Evolutionary conservation across 2,888 invertebrate genomes (phyloP), one percentile per base, ranked within the genome.

Genomic region (Tipula confusa): DNA sequence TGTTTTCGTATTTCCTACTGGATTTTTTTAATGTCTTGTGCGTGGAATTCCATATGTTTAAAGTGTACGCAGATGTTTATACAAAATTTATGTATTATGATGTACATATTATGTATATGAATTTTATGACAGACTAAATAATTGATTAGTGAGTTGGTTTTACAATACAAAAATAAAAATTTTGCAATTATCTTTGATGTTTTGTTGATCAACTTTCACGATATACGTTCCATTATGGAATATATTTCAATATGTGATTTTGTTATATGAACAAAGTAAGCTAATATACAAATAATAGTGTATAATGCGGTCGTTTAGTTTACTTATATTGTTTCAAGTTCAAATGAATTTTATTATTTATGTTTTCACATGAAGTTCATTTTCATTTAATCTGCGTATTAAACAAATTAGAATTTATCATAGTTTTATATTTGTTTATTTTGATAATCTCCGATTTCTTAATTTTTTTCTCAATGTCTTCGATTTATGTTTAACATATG

Each of bases 31-130:
- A 64, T 64, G 64, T 64, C 24, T 64, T 64, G 64, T 64, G 64
- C 64, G 64, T 64, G 64, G 64, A 64, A 64, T 64, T 64, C 64
- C 64, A 64, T 64, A 64, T 64, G 64, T 64, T 64, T 64, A 64
- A 64, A 64, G 64, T 64, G 64, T 64, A 64, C 64, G 24, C 64
- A 64, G 64, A 64, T 64, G 64, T 1, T 64, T 64, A n/a, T n/a
- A n/a, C n/a, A n/a, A n/a, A n/a, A n/a, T n/a, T n/a, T n/a, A n/a
- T n/a, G n/a, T n/a, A n/a, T n/a, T n/a, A n/a, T n/a, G n/a, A n/a
- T n/a, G 64, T 64, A 64, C 15, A 15, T 43, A 15, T 4, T 43
- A 1, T 24, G 9, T 64, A 64, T 24, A 64, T 64, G 64, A 64
- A 64, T 64, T 64, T 64, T 64, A 64, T 64, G 64, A 64, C 64